These are phyloP conservation scores for Microcebus murinus DNA, from an alignment of 2,113 vertebrate genomes.

Conservation along the genomic window DNA sequence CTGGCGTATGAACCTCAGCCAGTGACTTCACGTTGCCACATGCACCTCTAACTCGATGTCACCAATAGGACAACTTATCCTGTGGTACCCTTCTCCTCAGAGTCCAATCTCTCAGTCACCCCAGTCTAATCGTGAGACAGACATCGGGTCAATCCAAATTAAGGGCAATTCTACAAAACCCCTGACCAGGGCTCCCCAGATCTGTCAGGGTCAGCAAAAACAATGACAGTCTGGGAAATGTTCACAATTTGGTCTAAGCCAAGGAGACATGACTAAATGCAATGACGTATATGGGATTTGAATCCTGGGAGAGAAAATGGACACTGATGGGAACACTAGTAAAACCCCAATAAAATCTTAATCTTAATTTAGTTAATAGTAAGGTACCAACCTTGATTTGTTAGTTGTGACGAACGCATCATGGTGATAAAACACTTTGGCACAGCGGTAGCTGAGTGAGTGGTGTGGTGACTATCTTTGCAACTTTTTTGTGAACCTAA, in stretches of 20 bases:
- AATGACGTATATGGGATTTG: neutral
- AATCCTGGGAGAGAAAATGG: neutral
- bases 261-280: neutral
- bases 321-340: no score
- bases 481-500: neutral
- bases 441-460: neutral
- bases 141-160: neutral
- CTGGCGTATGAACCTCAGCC: accelerated
- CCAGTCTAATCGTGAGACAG: neutral
- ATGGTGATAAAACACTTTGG: accelerated
- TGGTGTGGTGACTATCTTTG: accelerated
- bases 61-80: no score
- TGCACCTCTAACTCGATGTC: neutral
- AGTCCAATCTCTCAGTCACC: neutral
- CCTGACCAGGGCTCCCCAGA: no score
- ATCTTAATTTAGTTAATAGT: no score
- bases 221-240: neutral
- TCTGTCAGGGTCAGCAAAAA: neutral
- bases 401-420: no score
- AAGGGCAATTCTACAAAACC: neutral
- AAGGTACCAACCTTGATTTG: accelerated
- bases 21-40: no score
- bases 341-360: neutral
- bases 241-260: accelerated
- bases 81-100: neutral